Conservation (phyloP, 2,888 invertebrate species). For the Dascillus cervinus region DNA sequence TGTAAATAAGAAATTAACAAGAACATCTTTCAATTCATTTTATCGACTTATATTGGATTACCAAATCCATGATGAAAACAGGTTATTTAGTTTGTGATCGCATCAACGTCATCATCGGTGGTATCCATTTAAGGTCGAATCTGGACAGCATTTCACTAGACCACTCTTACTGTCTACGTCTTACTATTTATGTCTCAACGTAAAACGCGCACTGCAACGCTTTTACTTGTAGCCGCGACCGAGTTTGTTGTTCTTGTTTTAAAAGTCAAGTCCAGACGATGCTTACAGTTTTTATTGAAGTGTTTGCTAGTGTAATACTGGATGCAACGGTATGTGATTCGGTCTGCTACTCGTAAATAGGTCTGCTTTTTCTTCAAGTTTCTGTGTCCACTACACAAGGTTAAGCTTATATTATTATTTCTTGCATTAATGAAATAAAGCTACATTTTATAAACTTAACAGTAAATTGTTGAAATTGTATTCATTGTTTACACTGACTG, state of each 20-base stretch:
- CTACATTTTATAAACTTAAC: too few species aligned
- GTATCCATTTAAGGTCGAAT: too few species aligned
- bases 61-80: neutral
- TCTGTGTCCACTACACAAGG: conserved; percentile 4
- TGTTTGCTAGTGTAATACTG: conserved; percentile 10
- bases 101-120: too few species aligned
- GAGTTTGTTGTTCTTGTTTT: conserved; percentile 8
- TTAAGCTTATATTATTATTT: too few species aligned
- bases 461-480: too few species aligned
- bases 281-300: conserved; percentile 6
- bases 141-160: neutral
- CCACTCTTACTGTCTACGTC: neutral
- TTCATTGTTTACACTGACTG: too few species aligned
- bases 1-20: too few species aligned
- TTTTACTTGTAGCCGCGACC: conserved; percentile 5
- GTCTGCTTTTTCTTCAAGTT: conserved; percentile 4
- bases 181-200: neutral
- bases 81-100: too few species aligned
- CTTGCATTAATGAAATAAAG: too few species aligned
- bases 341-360: conserved; percentile 1
- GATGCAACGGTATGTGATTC: conserved; percentile 8
- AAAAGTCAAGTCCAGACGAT: conserved; percentile 4
- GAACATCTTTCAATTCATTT: too few species aligned
- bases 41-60: too few species aligned
- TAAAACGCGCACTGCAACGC: too few species aligned